Conservation (phyloP, 2,113 vertebrate species). For the Ariopsis seemanni region DNA sequence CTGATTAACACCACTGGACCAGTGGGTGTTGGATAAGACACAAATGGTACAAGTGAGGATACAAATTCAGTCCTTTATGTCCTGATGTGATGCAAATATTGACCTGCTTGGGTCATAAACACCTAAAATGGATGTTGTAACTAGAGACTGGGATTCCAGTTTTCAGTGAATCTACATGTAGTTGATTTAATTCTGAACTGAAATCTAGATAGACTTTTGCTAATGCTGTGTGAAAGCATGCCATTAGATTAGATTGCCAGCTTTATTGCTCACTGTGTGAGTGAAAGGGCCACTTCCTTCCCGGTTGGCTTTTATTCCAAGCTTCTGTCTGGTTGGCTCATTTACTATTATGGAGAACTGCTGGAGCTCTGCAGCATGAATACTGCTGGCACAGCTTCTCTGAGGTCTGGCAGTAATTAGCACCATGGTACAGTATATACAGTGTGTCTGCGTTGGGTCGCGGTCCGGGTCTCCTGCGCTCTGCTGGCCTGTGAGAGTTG, state of each 20-base stretch:
- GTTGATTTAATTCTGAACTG: background rate
- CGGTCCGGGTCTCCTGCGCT: background rate
- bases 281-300: constrained; percentile 38
- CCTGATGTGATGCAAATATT: background rate
- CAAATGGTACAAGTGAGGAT: background rate
- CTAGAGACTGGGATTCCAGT: background rate
- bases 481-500: constrained; percentile 19
- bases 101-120: background rate
- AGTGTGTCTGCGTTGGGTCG: constrained; percentile 34
- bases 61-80: background rate
- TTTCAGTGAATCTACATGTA: background rate
- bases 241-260: constrained; percentile 20
- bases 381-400: constrained; percentile 17
- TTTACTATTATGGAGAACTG: constrained; percentile 20
- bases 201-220: constrained; percentile 2
- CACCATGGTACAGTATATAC: constrained; percentile 47
- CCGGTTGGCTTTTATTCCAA: constrained; percentile 18
- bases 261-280: constrained; percentile 27
- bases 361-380: constrained; percentile 22
- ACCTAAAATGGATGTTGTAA: background rate
- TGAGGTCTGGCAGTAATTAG: constrained; percentile 50
- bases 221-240: constrained; percentile 10
- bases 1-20: background rate
- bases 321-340: constrained; percentile 27
- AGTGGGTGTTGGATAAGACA: background rate